Conservation (phyloP, 2,888 invertebrate species). For the Perizoma affinitatum region DNA sequence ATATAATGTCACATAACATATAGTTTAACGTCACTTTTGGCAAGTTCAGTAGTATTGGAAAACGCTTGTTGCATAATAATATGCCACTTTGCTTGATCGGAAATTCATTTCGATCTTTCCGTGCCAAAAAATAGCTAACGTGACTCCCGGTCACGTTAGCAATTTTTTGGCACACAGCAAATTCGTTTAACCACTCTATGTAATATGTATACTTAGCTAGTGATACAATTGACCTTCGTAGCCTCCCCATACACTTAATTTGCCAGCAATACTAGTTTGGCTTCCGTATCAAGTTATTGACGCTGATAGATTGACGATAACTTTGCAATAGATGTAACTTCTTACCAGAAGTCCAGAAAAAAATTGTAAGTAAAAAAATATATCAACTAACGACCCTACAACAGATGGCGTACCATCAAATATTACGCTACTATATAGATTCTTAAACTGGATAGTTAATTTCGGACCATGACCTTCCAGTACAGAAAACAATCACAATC, state of each 20-base stretch:
- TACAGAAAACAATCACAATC: too few relatives aligned
- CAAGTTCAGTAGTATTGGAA: slow-evolving; percentile 41
- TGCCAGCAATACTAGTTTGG: not conserved
- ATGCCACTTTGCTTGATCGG: slow-evolving; percentile 40
- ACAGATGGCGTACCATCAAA: too few relatives aligned
- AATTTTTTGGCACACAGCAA: slow-evolving; percentile 3
- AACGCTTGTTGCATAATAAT: slow-evolving; percentile 47
- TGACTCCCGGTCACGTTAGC: too few relatives aligned
- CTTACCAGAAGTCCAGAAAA: not conserved
- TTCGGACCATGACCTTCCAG: too few relatives aligned
- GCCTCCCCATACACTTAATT: slow-evolving; percentile 1
- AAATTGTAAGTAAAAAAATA: too few relatives aligned
- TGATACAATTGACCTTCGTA: slow-evolving; percentile 3
- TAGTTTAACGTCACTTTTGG: slow-evolving; percentile 30
- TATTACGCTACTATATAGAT: too few relatives aligned
- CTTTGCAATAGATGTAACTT: slow-evolving; percentile 5
- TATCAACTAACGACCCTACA: too few relatives aligned
- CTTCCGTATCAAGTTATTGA: slow-evolving; percentile 4
- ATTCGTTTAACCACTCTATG: slow-evolving; percentile 1
- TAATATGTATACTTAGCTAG: too few relatives aligned
- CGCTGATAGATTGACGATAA: slow-evolving; percentile 2
- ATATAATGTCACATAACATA: slow-evolving; percentile 18
- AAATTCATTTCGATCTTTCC: slow-evolving; percentile 46
- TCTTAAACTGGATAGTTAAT: too few relatives aligned
- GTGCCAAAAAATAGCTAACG: too few relatives aligned